Evolutionary conservation across 2,888 invertebrate genomes (phyloP).

Genomic region (Lomographa bimaculata): DNA sequence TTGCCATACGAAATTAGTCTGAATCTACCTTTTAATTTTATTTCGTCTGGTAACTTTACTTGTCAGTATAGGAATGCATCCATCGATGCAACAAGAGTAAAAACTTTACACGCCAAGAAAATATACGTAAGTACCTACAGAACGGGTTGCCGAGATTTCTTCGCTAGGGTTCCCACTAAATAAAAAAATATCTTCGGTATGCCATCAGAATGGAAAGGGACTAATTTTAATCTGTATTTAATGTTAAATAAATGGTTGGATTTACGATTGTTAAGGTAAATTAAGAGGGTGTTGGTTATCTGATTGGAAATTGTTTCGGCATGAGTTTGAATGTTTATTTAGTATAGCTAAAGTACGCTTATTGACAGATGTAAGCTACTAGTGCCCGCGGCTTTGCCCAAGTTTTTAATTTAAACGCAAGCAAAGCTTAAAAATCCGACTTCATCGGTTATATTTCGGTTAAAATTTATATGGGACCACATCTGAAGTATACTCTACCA

Average conservation of each 20-base stretch:
- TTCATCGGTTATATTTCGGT: too few relatives aligned
- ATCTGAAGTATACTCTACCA: too few relatives aligned
- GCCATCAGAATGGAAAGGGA: conserved; percentile 9
- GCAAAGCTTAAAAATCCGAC: too few relatives aligned
- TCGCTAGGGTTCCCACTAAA: conserved; percentile 50
- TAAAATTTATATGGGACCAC: too few relatives aligned
- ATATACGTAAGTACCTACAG: conserved; percentile 70
- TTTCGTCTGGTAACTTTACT: conserved; percentile 83
- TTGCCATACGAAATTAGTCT: conserved; percentile 80
- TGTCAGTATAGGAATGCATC: conserved; percentile 82
- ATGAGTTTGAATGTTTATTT: not conserved
- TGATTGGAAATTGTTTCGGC: conserved; percentile 9
- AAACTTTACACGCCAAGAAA: conserved; percentile 73
- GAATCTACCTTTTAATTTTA: conserved; percentile 80
- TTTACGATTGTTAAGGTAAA: conserved; percentile 14
- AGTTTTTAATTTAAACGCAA: too few relatives aligned
- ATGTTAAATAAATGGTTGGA: conserved; percentile 15
- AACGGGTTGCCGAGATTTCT: conserved; percentile 76
- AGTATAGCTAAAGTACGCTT: too few relatives aligned
- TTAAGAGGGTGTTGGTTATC: conserved; percentile 4
- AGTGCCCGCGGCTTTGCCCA: too few relatives aligned
- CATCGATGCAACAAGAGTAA: conserved; percentile 76
- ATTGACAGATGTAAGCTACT: too few relatives aligned
- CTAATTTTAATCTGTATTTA: conserved; percentile 18
- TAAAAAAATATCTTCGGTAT: conserved; percentile 16